phyloP scores from a whole-genome alignment of 2,113 vertebrate species.

The Vidua chalybeata region DNA sequence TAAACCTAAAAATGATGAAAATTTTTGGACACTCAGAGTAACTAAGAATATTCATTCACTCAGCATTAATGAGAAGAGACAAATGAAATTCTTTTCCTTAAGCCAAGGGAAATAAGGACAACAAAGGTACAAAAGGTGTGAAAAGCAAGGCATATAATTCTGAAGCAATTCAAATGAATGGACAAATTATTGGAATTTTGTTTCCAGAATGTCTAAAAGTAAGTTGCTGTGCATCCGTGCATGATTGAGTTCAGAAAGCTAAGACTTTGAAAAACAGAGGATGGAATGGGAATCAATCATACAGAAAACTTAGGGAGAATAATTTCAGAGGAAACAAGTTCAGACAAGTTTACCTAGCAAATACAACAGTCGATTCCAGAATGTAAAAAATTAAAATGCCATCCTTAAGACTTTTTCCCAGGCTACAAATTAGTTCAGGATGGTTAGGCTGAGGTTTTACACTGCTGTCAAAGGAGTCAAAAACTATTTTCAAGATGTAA shows the following conservation, averaged over 20 bases:
- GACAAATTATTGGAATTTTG: not conserved
- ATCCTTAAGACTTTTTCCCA: not conserved
- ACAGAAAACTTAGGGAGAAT: not conserved
- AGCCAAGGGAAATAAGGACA: not conserved
- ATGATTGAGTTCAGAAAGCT: not conserved
- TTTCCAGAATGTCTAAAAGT: not conserved
- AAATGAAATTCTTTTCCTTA: not conserved
- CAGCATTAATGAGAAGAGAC: not conserved
- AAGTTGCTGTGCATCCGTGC: not conserved
- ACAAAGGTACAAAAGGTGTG: not conserved
- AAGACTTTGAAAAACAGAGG: not conserved
- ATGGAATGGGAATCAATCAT: not conserved
- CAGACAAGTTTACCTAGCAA: not conserved
- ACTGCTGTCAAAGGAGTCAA: not conserved
- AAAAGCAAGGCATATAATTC: not conserved
- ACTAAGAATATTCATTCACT: not conserved
- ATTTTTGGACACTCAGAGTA: not conserved
- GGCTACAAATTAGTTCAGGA: conserved; percentile 20
- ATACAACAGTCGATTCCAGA: not conserved
- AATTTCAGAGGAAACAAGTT: not conserved
- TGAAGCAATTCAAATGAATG: not conserved
- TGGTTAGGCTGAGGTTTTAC: not conserved
- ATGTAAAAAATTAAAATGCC: not conserved
- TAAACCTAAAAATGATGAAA: not conserved
- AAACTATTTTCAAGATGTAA: not conserved